A percentile compares a stretch with the other conserved stretches of the same genome.
Evolutionary conservation across 2,888 invertebrate species (phyloP).

Genomic region (Cephalotes varians): DNA sequence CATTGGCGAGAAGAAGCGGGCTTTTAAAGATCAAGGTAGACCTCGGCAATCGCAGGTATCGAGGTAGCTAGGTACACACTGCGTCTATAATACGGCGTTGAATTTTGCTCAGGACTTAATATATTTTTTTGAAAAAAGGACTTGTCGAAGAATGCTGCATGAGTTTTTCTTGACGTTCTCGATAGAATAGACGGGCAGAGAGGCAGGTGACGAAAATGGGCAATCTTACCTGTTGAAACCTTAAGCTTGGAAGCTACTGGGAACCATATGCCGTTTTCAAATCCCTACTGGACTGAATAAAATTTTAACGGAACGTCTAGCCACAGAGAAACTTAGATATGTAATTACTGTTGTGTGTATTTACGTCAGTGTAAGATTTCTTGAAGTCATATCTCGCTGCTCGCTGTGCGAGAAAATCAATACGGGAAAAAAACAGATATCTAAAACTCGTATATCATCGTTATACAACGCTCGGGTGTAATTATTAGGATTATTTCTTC

Average conservation of each 20-base stretch:
- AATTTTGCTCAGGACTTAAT: neutral
- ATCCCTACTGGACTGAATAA: neutral
- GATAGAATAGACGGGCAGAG: neutral
- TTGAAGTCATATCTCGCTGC: neutral
- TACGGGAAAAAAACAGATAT: neutral
- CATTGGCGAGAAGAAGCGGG: neutral
- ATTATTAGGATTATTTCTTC: constrained; percentile 15
- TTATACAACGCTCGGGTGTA: neutral
- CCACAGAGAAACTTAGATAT: neutral
- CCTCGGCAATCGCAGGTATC: constrained; percentile 28
- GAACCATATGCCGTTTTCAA: neutral
- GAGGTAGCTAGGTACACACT: neutral
- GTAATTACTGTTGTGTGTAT: neutral
- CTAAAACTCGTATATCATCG: neutral
- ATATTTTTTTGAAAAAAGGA: neutral
- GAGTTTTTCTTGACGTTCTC: neutral
- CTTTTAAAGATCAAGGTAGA: constrained; percentile 17
- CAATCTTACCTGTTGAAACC: neutral
- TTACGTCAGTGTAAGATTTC: neutral
- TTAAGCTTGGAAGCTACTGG: neutral
- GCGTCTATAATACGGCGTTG: neutral
- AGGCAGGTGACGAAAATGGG: constrained; percentile 20
- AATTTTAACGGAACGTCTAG: neutral
- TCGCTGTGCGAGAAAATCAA: neutral
- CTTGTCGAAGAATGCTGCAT: neutral